phyloP scores from a whole-genome alignment of 2,797 vertebrate species.

The Neoniphon sammara region DNA sequence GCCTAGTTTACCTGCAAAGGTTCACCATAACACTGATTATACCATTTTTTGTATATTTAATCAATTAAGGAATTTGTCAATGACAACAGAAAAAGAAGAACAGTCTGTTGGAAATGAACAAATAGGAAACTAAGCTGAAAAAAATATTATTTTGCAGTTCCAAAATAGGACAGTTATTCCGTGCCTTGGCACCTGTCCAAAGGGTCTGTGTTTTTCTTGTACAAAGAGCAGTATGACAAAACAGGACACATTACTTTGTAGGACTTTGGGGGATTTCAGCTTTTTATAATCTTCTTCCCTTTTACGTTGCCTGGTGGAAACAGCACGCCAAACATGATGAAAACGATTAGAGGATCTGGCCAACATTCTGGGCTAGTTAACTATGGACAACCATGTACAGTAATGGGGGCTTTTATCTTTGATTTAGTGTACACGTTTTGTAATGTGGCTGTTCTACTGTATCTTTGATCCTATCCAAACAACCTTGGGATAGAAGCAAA shows the following conservation, averaged over 20 bases:
- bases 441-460: slow-evolving; percentile 10
- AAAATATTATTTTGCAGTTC: no score
- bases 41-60: slow-evolving; percentile 27
- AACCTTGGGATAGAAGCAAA: not conserved
- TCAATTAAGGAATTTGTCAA: slow-evolving; percentile 13
- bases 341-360: slow-evolving; percentile 53
- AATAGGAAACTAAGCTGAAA: no score
- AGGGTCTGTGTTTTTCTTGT: not conserved
- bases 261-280: slow-evolving; percentile 1
- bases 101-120: no score
- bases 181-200: slow-evolving; percentile 3
- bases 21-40: slow-evolving; percentile 30
- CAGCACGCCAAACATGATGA: slow-evolving; percentile 7
- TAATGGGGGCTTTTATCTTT: slow-evolving; percentile 37
- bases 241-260: slow-evolving; percentile 25
- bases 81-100: no score
- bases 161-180: not conserved
- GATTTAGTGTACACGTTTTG: slow-evolving; percentile 39
- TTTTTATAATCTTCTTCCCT: slow-evolving; percentile 23
- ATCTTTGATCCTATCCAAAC: slow-evolving; percentile 2
- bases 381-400: slow-evolving; percentile 30
- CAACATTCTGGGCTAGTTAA: slow-evolving; percentile 27
- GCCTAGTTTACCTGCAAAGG: not conserved
- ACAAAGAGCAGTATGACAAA: not conserved
- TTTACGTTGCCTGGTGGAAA: slow-evolving; percentile 27